phyloP scores from a whole-genome alignment of 2,888 invertebrate species.

The Netelia inedita region DNA sequence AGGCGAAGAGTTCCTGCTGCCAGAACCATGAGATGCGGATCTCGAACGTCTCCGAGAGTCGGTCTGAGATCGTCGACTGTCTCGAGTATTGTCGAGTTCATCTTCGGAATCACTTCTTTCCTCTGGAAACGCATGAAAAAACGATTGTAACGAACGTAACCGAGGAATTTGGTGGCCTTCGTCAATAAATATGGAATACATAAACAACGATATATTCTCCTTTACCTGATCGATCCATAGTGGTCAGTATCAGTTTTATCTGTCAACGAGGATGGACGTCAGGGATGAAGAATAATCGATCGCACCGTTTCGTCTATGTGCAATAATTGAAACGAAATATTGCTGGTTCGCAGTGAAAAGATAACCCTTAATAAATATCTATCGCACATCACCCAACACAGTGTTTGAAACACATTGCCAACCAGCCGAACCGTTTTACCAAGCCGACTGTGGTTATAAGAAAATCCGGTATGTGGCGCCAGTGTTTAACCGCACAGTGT shows the following conservation, averaged over 20 bases:
- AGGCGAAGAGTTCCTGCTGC: slow-evolving; percentile 64
- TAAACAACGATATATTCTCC: slow-evolving; percentile 13
- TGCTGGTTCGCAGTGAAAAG: slow-evolving; percentile 19
- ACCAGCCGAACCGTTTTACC: neutral
- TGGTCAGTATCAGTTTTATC: neutral
- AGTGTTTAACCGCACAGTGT: neutral
- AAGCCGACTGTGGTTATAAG: too few relatives aligned
- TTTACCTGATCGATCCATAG: neutral
- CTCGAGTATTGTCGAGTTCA: slow-evolving; percentile 68
- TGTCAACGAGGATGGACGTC: neutral
- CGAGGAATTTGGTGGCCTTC: neutral
- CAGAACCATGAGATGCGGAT: slow-evolving; percentile 72
- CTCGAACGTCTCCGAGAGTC: slow-evolving; percentile 67
- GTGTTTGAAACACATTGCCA: neutral
- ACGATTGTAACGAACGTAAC: neutral
- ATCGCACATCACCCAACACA: slow-evolving; percentile 25
- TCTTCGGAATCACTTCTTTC: slow-evolving; percentile 76
- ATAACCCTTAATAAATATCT: slow-evolving; percentile 40
- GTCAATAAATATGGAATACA: neutral
- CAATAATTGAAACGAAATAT: slow-evolving; percentile 43
- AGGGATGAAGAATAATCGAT: neutral
- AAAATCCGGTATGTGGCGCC: too few relatives aligned
- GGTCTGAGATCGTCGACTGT: slow-evolving; percentile 42
- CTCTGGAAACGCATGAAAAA: slow-evolving; percentile 62
- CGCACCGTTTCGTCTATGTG: neutral